These are phyloP conservation scores for Salpingus planirostris DNA, from an alignment of 2,888 invertebrate species.

Conservation along the genomic window DNA sequence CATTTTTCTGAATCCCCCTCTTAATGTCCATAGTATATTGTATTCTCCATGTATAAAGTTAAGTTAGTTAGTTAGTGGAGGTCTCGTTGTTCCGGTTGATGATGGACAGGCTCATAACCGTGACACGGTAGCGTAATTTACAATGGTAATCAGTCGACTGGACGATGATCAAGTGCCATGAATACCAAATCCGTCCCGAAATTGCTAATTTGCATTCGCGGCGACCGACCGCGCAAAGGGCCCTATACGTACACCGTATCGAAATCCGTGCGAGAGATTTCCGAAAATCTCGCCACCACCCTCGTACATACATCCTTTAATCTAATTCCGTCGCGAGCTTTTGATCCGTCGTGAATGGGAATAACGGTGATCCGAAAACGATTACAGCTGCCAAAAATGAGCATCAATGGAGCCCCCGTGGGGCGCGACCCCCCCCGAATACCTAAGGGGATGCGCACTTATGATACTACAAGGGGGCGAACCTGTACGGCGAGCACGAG, in stretches of 20 bases:
- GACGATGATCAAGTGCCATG: constrained; percentile 44
- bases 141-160: constrained; percentile 42
- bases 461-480: constrained; percentile 14
- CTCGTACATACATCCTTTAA: too few species aligned
- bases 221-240: constrained; percentile 13
- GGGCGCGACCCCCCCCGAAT: constrained; percentile 14
- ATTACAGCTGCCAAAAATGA: constrained; percentile 45
- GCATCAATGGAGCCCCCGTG: constrained; percentile 36
- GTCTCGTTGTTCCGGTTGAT: constrained; percentile 9
- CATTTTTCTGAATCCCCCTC: too few species aligned
- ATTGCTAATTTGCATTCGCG: constrained; percentile 38
- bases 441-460: constrained; percentile 16
- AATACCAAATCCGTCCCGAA: constrained; percentile 41
- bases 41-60: too few species aligned
- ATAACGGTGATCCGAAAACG: constrained; percentile 44
- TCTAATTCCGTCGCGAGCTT: too few species aligned
- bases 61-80: too few species aligned
- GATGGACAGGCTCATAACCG: constrained; percentile 17
- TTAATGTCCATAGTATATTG: too few species aligned
- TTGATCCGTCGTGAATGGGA: too few species aligned
- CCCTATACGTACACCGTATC: too few species aligned
- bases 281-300: too few species aligned
- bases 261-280: too few species aligned
- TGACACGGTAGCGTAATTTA: constrained; percentile 35
- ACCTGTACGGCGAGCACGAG: constrained; percentile 10